Percentiles rank a stretch among this genome's conserved stretches.
Conservation (phyloP, 2,888 invertebrate genomes). For the Cancer borealis region DNA sequence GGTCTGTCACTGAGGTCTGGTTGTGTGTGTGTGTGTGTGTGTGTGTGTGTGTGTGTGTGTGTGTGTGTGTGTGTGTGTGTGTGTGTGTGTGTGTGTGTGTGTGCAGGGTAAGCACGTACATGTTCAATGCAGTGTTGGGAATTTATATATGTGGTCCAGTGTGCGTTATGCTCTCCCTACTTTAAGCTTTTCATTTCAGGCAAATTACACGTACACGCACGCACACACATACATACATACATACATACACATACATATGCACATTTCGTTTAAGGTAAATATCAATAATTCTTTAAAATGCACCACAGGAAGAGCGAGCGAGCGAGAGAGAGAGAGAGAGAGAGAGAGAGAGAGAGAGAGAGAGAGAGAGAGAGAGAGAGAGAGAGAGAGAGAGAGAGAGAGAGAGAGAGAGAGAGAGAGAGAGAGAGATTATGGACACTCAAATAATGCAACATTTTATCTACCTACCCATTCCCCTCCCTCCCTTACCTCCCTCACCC, state of each 20-base stretch:
- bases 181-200: conserved; percentile 24
- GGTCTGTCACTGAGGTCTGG: not conserved
- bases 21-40: too few species aligned
- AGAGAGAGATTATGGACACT: not conserved
- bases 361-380: conserved; percentile 21
- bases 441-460: conserved; percentile 17
- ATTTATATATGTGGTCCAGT: not conserved
- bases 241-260: not conserved
- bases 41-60: too few species aligned
- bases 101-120: not conserved
- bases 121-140: not conserved
- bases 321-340: not conserved
- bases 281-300: conserved; percentile 1
- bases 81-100: not conserved
- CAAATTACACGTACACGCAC: conserved; percentile 13
- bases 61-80: not conserved
- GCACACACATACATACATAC: conserved; percentile 10
- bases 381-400: conserved; percentile 29
- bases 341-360: conserved; percentile 20
- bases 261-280: not conserved
- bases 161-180: not conserved
- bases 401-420: conserved; percentile 40
- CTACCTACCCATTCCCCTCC: not conserved
- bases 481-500: not conserved
- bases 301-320: not conserved